Conservation (phyloP, 2,113 vertebrate species). For the Pipa parva region DNA sequence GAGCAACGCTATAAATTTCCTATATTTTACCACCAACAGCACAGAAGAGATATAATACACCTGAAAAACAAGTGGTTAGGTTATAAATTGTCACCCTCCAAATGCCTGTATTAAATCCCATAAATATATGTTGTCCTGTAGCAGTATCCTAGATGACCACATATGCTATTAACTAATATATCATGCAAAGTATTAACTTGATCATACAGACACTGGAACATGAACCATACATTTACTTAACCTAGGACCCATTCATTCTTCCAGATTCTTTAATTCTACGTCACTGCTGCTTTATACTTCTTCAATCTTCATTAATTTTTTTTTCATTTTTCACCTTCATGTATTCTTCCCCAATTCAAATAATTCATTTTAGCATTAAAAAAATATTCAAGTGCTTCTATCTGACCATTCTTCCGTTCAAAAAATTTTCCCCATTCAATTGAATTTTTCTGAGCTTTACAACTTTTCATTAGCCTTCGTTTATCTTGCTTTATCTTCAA, state of each 20-base stretch:
- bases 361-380: conserved; percentile 93
- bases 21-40: conserved; percentile 72
- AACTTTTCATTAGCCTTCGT: conserved; percentile 96
- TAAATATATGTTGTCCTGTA: conserved; percentile 69
- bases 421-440: conserved; percentile 91
- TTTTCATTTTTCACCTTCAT: conserved; percentile 91
- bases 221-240: conserved; percentile 97
- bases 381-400: conserved; percentile 91
- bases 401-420: conserved; percentile 95
- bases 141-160: conserved; percentile 75
- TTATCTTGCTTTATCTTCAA: conserved; percentile 98
- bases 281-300: conserved; percentile 96
- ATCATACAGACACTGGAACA: conserved; percentile 91
- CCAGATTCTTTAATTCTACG: conserved; percentile 97
- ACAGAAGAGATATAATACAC: conserved; percentile 72
- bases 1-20: conserved; percentile 71
- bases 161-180: conserved; percentile 76
- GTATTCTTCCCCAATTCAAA: conserved; percentile 93
- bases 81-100: conserved; percentile 62
- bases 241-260: conserved; percentile 98
- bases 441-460: conserved; percentile 97
- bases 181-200: conserved; percentile 89
- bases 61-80: conserved; percentile 79
- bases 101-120: conserved; percentile 71
- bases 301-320: conserved; percentile 94